These are phyloP conservation scores for Gallinago nigripennis DNA, from an alignment of 2,797 vertebrate species.

Conservation along the genomic window DNA sequence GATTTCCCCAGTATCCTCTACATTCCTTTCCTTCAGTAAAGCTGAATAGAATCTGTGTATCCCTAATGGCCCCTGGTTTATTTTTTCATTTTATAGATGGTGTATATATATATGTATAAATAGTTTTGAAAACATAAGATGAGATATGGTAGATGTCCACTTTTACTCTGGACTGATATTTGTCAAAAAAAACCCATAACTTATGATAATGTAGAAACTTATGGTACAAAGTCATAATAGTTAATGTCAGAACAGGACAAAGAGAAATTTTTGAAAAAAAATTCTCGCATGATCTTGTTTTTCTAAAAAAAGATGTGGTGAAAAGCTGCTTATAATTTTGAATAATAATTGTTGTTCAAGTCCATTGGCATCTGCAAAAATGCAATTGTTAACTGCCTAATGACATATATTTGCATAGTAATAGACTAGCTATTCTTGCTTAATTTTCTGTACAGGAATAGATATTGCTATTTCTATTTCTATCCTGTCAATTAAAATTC, in stretches of 20 bases:
- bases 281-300: slow-evolving; percentile 40
- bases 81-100: not conserved
- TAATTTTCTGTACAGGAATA: slow-evolving; percentile 63
- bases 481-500: slow-evolving; percentile 46
- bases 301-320: slow-evolving; percentile 43
- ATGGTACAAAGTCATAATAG: not conserved
- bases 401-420: slow-evolving; percentile 75
- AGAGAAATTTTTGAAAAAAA: slow-evolving; percentile 34
- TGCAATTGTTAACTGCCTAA: slow-evolving; percentile 69
- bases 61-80: not conserved
- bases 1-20: not conserved
- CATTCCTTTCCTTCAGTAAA: not conserved
- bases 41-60: not conserved
- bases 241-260: slow-evolving; percentile 9
- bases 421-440: slow-evolving; percentile 55
- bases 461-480: slow-evolving; percentile 58
- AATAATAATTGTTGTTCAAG: slow-evolving; percentile 58
- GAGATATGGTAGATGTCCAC: not conserved
- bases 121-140: not conserved
- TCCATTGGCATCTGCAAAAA: slow-evolving; percentile 60
- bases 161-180: not conserved
- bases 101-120: not conserved
- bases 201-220: not conserved
- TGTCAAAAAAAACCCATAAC: not conserved
- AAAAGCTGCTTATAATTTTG: slow-evolving; percentile 44